Base-by-base conservation (phyloP, 1,140 invertebrate species). In the Varroa destructor region DNA sequence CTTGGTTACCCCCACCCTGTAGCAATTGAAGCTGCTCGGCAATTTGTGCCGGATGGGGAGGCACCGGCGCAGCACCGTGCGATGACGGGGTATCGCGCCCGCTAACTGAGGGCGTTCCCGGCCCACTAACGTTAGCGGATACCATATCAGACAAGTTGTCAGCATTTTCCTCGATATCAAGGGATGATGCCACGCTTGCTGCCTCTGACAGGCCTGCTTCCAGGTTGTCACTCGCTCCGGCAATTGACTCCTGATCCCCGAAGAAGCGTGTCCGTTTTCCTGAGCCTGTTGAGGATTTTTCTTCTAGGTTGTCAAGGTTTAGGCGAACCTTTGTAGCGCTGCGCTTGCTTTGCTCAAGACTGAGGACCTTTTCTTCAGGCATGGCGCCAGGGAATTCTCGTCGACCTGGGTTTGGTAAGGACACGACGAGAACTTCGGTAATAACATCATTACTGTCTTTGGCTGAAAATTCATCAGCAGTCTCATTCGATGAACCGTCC, bases 141-240 rank as follows among this genome's bases (percentile, higher is more conserved):
- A 89, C 87, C 92, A 96, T 96, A 78, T 97, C 93, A 2, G 90
- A 93, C 1, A 96, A 82, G 80, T 95, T 95, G 78, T 93, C 90
- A 77, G 93, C 91, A 71, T 85, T 86, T 78, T 88, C 86, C 77
- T 93, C 90, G 10, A 93, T 81, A 72, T 81, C 78, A 36, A 78
- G 75, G 10, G 75, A 76, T 42, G 90, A 92, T 55, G 90, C 93
- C n/a, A 89, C 90, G 46, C 89, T 93, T 0, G 91, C 91, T 8
- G 90, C 91, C 80, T 96, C 93, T 6, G 90, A 94, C 56, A 95
- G 91, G 46, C 46, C 46, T 0, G 89, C 92, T 82, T 96, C 92
- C 74, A 93, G 81, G 80, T 94, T 93, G 78, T 95, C 93, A 42
- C 90, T 93, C 0, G 89, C 89, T 36, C 74, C 74, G 72, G 58